Evolutionary conservation across 2,113 vertebrate species (phyloP), one percentile per base, ranked within the genome.

Genomic region (Meleagris gallopavo): DNA sequence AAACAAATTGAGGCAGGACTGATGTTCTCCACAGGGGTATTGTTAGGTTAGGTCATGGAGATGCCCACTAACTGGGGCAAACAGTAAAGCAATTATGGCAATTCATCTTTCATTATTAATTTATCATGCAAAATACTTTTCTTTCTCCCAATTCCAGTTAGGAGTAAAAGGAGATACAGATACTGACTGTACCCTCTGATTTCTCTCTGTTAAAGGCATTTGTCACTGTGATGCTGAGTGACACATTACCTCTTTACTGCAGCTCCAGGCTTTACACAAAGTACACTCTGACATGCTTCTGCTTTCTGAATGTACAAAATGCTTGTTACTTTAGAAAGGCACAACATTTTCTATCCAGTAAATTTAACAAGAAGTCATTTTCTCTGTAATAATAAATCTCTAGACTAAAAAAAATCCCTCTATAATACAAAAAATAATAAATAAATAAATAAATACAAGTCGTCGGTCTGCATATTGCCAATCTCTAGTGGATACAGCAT

Each of bases 31-130:
- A 1, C 40, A 66, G 32, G 8, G 38, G 11, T 27, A 13, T 45
- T 5, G 16, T 19, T 1, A 1, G 2, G 30, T 19, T 15, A 62
- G 7, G 19, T 24, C 3, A 1, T 7, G 25, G 32, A 55, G 8
- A 4, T 4, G 32, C n/a, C 27, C 20, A 6, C 34, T 32, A 11
- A 36, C 16, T 40, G 19, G 15, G 57, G 10, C 62, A 71, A 34
- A 27, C 16, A 14, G 11, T 27, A 50, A 9, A 5, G 12, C 9
- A 19, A 50, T 38, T 50, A 52, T 54, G 24, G 3, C 14, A 24
- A 29, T 36, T 14, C 38, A 76, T 9, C 25, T 40, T 38, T 50
- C 36, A n/a, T 8, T 11, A 10, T 6, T 5, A 34, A 9, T 41
- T 16, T 40, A 9, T 36, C 13, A 4, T 5, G 19, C 20, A 40